These are phyloP conservation scores for Micronycteris hirsuta DNA, from an alignment of 2,113 vertebrate genomes.

Conservation along the genomic window DNA sequence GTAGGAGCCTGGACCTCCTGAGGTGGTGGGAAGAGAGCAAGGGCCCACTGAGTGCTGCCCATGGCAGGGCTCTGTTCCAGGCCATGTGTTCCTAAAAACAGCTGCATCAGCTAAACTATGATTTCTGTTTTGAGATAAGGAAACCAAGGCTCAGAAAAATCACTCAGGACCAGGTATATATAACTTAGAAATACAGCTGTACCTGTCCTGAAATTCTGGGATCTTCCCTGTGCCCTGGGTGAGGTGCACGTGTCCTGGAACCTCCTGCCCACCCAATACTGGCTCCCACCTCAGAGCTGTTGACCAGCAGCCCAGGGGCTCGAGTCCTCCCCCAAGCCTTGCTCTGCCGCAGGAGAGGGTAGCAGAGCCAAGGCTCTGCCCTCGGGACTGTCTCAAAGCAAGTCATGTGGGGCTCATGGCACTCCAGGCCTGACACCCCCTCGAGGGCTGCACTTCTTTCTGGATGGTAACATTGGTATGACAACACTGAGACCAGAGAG, in stretches of 20 bases:
- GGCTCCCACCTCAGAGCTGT: neutral
- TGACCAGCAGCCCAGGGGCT: neutral
- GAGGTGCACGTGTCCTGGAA: neutral
- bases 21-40: neutral
- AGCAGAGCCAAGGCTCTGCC: neutral
- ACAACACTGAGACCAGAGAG: neutral
- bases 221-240: neutral
- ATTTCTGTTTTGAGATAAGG: neutral
- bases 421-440: neutral
- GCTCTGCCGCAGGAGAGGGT: too few relatives aligned
- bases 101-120: neutral
- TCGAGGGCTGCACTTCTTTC: neutral
- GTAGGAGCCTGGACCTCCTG: neutral
- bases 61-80: neutral
- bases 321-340: neutral
- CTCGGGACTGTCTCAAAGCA: neutral
- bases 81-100: neutral
- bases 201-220: neutral
- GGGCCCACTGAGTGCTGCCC: accelerated
- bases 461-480: neutral
- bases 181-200: neutral
- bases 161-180: neutral
- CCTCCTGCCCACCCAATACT: neutral
- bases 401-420: neutral
- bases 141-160: neutral